phyloP scores from a whole-genome alignment of 2,113 vertebrate genomes.

The Centropristis striata region DNA sequence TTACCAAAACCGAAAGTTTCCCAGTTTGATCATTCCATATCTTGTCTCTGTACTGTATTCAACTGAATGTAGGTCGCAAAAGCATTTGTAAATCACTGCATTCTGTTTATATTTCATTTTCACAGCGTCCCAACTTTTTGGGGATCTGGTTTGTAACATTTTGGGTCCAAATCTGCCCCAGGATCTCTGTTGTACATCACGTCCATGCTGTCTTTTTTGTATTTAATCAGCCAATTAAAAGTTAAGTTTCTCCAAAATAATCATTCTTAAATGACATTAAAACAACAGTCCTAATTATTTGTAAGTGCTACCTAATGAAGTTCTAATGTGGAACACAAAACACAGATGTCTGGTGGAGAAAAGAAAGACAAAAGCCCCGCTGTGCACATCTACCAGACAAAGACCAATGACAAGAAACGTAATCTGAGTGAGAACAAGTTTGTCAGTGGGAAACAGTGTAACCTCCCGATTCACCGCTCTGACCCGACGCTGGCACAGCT shows the following conservation, averaged over 20 bases:
- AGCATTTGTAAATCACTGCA: too few relatives aligned
- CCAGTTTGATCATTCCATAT: too few relatives aligned
- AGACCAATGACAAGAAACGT: conserved; percentile 69
- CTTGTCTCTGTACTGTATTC: too few relatives aligned
- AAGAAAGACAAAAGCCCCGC: conserved; percentile 57
- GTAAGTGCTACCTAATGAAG: conserved; percentile 10
- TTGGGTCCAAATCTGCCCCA: not conserved
- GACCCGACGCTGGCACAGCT: conserved; percentile 73
- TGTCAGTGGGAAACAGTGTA: conserved; percentile 66
- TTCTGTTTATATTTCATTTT: too few relatives aligned
- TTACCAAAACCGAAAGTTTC: too few relatives aligned
- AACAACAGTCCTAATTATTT: conserved; percentile 15
- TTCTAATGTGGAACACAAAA: conserved; percentile 19
- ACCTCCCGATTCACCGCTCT: conserved; percentile 63
- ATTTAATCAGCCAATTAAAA: not conserved
- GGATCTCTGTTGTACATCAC: not conserved
- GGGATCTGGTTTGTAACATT: not conserved
- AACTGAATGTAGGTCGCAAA: too few relatives aligned
- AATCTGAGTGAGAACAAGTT: conserved; percentile 74
- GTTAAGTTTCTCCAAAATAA: not conserved
- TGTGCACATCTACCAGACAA: conserved; percentile 56
- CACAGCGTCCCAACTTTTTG: too few relatives aligned
- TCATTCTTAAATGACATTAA: not conserved
- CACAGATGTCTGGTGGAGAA: conserved; percentile 52
- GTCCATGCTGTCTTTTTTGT: not conserved